Conservation (phyloP, 2,113 vertebrate genomes). For the Coptodon bakossiorum region DNA sequence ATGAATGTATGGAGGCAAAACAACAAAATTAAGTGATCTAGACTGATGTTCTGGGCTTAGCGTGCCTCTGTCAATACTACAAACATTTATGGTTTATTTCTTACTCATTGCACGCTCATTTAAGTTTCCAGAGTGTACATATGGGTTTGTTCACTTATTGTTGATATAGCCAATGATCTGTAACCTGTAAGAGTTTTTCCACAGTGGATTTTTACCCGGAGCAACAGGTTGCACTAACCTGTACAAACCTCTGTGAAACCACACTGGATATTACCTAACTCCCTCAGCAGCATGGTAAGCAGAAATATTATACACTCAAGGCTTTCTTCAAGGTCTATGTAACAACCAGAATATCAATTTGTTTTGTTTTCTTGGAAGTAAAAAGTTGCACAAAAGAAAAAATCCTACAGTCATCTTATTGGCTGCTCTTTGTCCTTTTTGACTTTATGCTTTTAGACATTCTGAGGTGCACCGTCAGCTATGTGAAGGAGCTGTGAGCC, state of each 20-base stretch:
- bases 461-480: constrained; percentile 4
- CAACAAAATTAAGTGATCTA: neutral
- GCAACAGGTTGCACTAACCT: neutral
- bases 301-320: neutral
- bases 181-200: neutral
- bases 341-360: neutral
- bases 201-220: neutral
- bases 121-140: neutral
- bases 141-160: neutral
- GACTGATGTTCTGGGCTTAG: neutral
- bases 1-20: neutral
- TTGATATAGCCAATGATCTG: neutral
- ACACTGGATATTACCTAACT: neutral
- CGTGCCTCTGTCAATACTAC: neutral
- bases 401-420: neutral
- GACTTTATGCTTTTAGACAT: neutral
- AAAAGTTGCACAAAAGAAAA: neutral
- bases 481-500: neutral
- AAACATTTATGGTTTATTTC: neutral
- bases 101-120: neutral
- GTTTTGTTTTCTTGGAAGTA: neutral
- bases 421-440: neutral
- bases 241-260: neutral
- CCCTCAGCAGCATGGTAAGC: neutral
- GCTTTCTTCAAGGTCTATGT: neutral